Percentiles rank a stretch among this genome's conserved stretches.
phyloP scores from a whole-genome alignment of 2,888 invertebrate species.

The Chloroclystis v-ata region DNA sequence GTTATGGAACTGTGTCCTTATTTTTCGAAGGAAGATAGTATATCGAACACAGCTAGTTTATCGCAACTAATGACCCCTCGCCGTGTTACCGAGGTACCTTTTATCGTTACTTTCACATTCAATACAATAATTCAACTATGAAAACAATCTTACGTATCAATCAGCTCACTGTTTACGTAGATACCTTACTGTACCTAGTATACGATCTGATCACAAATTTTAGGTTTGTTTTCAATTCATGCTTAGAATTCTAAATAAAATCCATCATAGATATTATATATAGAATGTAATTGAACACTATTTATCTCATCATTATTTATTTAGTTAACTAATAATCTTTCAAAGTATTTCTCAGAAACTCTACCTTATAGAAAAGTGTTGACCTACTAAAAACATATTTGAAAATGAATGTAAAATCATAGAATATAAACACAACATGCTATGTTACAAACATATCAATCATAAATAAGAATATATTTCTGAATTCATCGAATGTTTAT shows the following conservation, averaged over 20 bases:
- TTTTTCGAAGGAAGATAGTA: conserved; percentile 64
- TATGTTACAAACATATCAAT: too few species aligned
- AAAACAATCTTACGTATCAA: conserved; percentile 50
- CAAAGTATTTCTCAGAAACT: too few species aligned
- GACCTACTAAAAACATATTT: background rate
- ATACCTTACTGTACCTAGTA: conserved; percentile 31
- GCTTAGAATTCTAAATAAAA: too few species aligned
- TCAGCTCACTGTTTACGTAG: conserved; percentile 61
- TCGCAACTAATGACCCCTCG: conserved; percentile 68
- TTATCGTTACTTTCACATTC: conserved; percentile 36
- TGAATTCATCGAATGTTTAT: background rate
- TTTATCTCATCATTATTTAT: too few species aligned
- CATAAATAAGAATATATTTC: too few species aligned
- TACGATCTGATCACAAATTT: background rate
- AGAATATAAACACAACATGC: background rate
- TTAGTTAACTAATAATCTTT: too few species aligned
- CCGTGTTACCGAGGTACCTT: conserved; percentile 62
- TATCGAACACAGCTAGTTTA: conserved; percentile 57
- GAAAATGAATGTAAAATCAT: background rate
- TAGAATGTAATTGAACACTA: too few species aligned
- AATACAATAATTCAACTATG: conserved; percentile 38
- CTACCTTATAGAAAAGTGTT: too few species aligned
- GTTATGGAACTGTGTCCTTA: conserved; percentile 72
- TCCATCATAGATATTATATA: too few species aligned
- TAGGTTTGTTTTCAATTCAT: background rate